Evolutionary conservation across 2,797 vertebrate genomes (phyloP).

Genomic region (Rhinogobio ventralis): DNA sequence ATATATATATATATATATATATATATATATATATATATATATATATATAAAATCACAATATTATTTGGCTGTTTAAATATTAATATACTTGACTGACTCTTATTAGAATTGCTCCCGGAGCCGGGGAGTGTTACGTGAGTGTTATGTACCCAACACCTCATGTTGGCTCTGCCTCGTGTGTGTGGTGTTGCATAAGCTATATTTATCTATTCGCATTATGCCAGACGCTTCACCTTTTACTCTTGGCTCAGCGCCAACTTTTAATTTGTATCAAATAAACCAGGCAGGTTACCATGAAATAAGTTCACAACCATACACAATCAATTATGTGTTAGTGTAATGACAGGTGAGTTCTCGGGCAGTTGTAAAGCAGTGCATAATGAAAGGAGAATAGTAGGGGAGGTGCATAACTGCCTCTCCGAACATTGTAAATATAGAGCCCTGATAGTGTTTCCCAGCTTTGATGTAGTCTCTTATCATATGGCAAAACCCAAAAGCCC

Average conservation of each 20-base stretch:
- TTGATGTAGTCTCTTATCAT: slow-evolving; percentile 24
- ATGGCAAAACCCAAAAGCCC: slow-evolving; percentile 22
- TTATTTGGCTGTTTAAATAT: not conserved
- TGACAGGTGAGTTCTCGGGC: not conserved
- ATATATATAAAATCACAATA: not conserved
- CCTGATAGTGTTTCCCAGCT: slow-evolving; percentile 9
- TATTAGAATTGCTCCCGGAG: not conserved
- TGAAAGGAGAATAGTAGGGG: not conserved
- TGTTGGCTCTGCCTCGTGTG: not conserved
- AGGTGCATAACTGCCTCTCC: not conserved
- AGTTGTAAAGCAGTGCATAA: not conserved
- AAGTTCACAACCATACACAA: not conserved
- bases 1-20: no score
- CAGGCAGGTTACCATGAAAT: not conserved
- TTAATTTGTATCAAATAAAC: not conserved
- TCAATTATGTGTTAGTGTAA: not conserved
- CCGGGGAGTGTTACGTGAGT: slow-evolving; percentile 6
- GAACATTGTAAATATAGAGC: slow-evolving; percentile 16
- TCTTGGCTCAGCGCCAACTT: not conserved
- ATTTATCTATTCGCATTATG: not conserved
- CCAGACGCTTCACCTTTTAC: not conserved
- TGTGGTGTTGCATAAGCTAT: slow-evolving; percentile 14
- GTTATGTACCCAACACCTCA: not conserved
- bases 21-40: no score
- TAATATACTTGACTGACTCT: not conserved